phyloP scores from a whole-genome alignment of 1,140 invertebrate genomes.

The Armadillidium nasatum region DNA sequence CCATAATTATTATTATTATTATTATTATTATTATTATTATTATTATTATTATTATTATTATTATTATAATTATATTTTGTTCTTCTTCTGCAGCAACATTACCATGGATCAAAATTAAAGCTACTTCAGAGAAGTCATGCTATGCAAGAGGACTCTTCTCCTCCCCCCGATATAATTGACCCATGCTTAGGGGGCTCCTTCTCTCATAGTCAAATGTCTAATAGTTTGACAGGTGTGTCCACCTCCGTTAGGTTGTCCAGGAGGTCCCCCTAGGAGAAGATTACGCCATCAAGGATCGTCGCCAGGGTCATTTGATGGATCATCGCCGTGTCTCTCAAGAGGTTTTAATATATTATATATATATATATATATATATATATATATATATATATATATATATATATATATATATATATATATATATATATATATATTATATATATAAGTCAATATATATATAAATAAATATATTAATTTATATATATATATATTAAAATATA shows the following conservation, averaged over 20 bases:
- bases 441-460: too few relatives aligned
- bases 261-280: constrained; percentile 52
- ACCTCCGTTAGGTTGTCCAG: constrained; percentile 22
- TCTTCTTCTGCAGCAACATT: background rate
- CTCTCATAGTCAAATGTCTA: constrained; percentile 41
- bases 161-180: constrained; percentile 62
- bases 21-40: too few relatives aligned
- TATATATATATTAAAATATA: background rate
- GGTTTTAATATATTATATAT: constrained; percentile 51
- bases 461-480: background rate
- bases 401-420: too few relatives aligned
- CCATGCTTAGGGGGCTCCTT: constrained; percentile 49
- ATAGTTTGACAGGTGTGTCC: constrained; percentile 51
- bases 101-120: constrained; percentile 52
- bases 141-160: constrained; percentile 77
- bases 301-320: constrained; percentile 59
- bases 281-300: constrained; percentile 61
- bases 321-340: constrained; percentile 60
- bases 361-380: too few relatives aligned
- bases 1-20: too few relatives aligned
- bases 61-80: too few relatives aligned
- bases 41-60: too few relatives aligned
- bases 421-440: too few relatives aligned
- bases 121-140: constrained; percentile 80
- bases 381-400: too few relatives aligned